Evolutionary conservation across 2,113 vertebrate genomes (phyloP).

Genomic region (Platichthys flesus): DNA sequence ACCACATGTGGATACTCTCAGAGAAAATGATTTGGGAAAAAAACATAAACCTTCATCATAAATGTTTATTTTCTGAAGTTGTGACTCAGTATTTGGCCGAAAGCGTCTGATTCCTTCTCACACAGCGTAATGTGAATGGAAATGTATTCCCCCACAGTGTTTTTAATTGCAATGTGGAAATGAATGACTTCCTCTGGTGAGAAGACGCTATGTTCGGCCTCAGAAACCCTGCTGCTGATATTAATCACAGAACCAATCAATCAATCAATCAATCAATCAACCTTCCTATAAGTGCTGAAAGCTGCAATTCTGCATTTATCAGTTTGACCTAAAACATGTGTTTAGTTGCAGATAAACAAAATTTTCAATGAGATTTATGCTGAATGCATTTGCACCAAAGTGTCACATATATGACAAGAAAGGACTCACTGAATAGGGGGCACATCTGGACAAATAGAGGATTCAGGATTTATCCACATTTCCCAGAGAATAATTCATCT

Average conservation of each 20-base stretch:
- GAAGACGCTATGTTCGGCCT: slow-evolving; percentile 44
- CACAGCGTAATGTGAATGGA: slow-evolving; percentile 46
- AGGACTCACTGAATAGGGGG: too few species aligned
- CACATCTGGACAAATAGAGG: too few species aligned
- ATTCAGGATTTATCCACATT: too few species aligned
- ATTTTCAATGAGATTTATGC: too few species aligned
- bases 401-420: too few species aligned
- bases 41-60: slow-evolving; percentile 36
- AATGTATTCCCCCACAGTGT: slow-evolving; percentile 49
- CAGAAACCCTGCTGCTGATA: slow-evolving; percentile 27
- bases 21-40: slow-evolving; percentile 29
- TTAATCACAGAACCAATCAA: slow-evolving; percentile 50
- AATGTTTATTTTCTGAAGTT: slow-evolving; percentile 64
- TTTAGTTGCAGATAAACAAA: neutral
- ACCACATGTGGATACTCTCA: slow-evolving; percentile 50
- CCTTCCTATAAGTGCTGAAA: neutral
- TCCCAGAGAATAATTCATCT: too few species aligned
- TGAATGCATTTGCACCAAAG: too few species aligned
- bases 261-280: too few species aligned
- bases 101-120: slow-evolving; percentile 42
- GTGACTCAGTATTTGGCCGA: slow-evolving; percentile 53
- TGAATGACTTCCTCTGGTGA: slow-evolving; percentile 65
- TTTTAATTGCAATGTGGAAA: slow-evolving; percentile 59
- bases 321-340: neutral
- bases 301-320: slow-evolving; percentile 19